Evolutionary conservation across 2,113 vertebrate species (phyloP).

Genomic region (Cathartes aura): DNA sequence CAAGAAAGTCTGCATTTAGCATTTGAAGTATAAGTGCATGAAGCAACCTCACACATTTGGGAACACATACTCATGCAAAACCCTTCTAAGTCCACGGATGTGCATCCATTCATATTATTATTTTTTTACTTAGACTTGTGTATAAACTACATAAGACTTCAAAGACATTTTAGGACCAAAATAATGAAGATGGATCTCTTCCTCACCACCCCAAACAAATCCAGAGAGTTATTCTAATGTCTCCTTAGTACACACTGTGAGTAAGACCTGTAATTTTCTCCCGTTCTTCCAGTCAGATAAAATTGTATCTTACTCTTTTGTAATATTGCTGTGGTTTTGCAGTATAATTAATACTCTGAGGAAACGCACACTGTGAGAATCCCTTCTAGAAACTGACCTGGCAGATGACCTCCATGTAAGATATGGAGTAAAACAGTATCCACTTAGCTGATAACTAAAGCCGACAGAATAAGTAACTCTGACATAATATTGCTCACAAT

Average conservation of each 20-base stretch:
- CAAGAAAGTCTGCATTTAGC: neutral
- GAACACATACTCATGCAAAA: neutral
- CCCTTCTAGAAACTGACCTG: slow-evolving; percentile 63
- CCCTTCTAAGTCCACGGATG: neutral
- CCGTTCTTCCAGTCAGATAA: neutral
- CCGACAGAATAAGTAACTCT: slow-evolving; percentile 50
- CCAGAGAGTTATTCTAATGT: neutral
- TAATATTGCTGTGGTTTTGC: slow-evolving; percentile 51
- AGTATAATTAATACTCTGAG: slow-evolving; percentile 73
- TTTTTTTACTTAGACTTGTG: neutral
- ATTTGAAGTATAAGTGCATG: neutral
- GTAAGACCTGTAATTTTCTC: neutral
- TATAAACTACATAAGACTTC: neutral
- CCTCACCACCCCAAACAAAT: neutral
- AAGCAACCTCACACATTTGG: neutral
- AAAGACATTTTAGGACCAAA: neutral
- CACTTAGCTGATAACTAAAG: slow-evolving; percentile 53
- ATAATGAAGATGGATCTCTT: neutral
- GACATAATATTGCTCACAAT: slow-evolving; percentile 9
- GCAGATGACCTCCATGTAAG: slow-evolving; percentile 57
- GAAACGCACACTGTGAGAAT: slow-evolving; percentile 66
- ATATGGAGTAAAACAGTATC: slow-evolving; percentile 45
- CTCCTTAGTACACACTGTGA: neutral
- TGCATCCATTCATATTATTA: neutral
- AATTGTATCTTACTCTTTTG: neutral